A percentile compares a stretch with the other conserved stretches of the same genome.
phyloP scores from a whole-genome alignment of 2,888 invertebrate species.

The Chrysomela aeneicollis region DNA sequence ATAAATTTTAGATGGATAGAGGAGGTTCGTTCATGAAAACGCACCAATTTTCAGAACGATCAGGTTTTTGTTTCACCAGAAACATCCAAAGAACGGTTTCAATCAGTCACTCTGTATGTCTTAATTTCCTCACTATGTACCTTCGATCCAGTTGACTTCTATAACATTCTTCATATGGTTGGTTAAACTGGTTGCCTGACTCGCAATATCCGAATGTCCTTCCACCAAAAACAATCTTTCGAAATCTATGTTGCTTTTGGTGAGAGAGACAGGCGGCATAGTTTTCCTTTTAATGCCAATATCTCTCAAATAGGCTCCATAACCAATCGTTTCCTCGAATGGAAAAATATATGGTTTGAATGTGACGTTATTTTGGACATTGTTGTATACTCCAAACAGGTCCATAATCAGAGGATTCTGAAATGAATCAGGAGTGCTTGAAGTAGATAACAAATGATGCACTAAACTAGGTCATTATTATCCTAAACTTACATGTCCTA shows the following conservation, averaged over 20 bases:
- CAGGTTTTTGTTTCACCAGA: no score
- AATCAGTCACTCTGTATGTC: no score
- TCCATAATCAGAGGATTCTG: conserved; percentile 55
- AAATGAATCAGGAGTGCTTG: not conserved
- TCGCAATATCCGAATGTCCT: not conserved
- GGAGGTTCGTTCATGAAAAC: no score
- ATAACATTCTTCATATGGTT: conserved; percentile 47
- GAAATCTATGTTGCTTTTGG: conserved; percentile 55
- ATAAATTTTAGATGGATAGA: no score
- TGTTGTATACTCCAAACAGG: conserved; percentile 47
- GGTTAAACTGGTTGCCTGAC: conserved; percentile 30
- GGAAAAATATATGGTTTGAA: conserved; percentile 38
- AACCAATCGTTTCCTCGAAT: conserved; percentile 43
- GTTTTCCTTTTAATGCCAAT: conserved; percentile 26
- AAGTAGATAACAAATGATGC: not conserved
- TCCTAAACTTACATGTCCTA: conserved; percentile 56
- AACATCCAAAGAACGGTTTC: no score
- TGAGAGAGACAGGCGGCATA: conserved; percentile 51
- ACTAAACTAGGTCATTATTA: not conserved
- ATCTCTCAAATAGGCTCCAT: conserved; percentile 53
- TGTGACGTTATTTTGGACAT: conserved; percentile 21
- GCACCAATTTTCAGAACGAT: no score
- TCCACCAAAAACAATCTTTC: conserved; percentile 41
- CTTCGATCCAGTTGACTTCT: conserved; percentile 47
- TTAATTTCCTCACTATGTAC: conserved; percentile 30